phyloP scores from a whole-genome alignment of 2,113 vertebrate species.

The Chionis minor region DNA sequence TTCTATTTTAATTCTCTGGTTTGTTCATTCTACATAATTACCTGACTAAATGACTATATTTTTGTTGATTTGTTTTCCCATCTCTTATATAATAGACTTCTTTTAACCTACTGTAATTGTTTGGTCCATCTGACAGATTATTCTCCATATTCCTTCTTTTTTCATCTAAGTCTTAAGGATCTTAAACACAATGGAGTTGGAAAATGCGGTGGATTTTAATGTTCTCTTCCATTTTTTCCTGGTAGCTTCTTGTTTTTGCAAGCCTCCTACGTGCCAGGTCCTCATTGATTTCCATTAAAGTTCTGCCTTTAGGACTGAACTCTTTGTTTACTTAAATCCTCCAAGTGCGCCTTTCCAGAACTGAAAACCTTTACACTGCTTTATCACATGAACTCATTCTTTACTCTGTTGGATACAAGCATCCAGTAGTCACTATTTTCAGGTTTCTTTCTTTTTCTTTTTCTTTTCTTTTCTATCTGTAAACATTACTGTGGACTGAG shows the following conservation, averaged over 20 bases:
- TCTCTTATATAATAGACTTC: not conserved
- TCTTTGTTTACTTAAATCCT: not conserved
- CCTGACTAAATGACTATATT: not conserved
- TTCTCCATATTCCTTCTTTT: not conserved
- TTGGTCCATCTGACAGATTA: not conserved
- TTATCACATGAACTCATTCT: not conserved
- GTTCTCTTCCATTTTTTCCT: not conserved
- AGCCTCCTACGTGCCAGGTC: not conserved
- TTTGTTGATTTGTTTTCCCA: not conserved
- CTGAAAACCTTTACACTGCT: not conserved
- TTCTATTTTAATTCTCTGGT: not conserved
- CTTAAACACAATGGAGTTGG: not conserved
- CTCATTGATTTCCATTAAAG: not conserved
- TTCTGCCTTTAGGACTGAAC: not conserved
- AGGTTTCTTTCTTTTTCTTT: not conserved
- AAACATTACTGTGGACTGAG: not conserved
- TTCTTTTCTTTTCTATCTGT: not conserved
- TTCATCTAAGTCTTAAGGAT: not conserved
- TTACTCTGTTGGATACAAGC: constrained; percentile 1
- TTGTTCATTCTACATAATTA: not conserved
- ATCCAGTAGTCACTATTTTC: not conserved
- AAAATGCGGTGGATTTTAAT: not conserved
- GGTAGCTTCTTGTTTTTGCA: not conserved
- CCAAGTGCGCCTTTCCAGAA: not conserved
- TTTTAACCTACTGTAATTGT: not conserved